Evolutionary conservation across 2,113 vertebrate genomes (phyloP), one percentile per base, ranked within the genome.

Genomic region (Xenopus tropicalis): DNA sequence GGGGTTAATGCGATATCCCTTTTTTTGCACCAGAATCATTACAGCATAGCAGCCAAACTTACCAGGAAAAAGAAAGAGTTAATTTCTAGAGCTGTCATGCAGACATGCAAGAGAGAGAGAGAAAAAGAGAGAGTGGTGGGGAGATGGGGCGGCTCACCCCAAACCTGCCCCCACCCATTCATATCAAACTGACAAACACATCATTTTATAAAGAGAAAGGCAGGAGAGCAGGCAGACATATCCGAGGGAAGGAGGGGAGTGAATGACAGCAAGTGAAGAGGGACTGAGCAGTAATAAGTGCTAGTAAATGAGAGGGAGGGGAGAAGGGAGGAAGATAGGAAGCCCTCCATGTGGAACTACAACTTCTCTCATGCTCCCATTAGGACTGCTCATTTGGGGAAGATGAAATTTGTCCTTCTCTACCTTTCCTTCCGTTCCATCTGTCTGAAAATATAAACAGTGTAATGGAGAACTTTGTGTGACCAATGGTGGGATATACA

Each of bases 111-210:
- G 52, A 61, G 56, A 66, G 64, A 74, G 62, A 37, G 29, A 37
- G 10, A 37, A 37, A 37, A 9, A 37, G 16, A 48, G 46, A 48
- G 46, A 48, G 16, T 48, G 46, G 46, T 65, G 44, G 43, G 43
- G 64, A 48, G 58, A 62, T 61, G 19, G 72, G 57, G 37, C 37
- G 46, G 66, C 19, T 54, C 66, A 62, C 66, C 72, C 72, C 65
- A 75, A 68, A 69, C 57, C 58, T 52, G 24, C 57, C 72, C 72
- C 65, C 57, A 61, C 72, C 66, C 22, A 22, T 59, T 76, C 59
- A 42, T 75, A 56, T 69, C 73, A 76, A 76, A 69, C 58, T 76
- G 73, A 76, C 73, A 69, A 76, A 76, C 48, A 69, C 66, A 76
- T 76, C 73, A 69, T 69, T 69, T 62, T 76, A 68, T 69, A 76